Evolutionary conservation across 2,113 vertebrate species (phyloP), one percentile per base, ranked within the genome.

Genomic region (Murina feae): DNA sequence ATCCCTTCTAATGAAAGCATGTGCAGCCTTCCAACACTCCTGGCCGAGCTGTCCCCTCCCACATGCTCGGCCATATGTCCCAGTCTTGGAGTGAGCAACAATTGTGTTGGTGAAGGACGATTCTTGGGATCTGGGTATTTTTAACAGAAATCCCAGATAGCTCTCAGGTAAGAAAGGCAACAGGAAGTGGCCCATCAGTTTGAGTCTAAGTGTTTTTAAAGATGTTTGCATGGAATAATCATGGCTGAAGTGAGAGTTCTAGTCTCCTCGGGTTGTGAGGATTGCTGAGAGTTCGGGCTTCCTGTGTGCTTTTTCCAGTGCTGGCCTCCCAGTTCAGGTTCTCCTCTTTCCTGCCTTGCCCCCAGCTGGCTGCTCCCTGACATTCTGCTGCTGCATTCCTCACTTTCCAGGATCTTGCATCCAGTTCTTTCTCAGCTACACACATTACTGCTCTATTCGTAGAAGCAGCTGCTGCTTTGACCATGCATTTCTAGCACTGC

Each of bases 51-150:
- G 81, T 85, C 89, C 88, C 44, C 69, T 78, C 82, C 92, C 96
- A 97, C 95, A 96, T 95, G 94, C 95, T 97, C 92, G 0, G 90
- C 96, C 95, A 94, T 92, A 92, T 95, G 97, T 93, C 93, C 86
- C 51, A 6, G 2, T 90, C 69, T 83, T 79, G 53, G 63, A 18
- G 13, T 44, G 88, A 96, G 88, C 9, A n/a, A 94, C 82, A 65
- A 0, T 89, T 75, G 82, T 92, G 88, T 92, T 69, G 86, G 81
- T 72, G 81, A 85, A 71, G 63, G 80, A 65, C 4, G n/a, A 80
- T 39, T 84, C 72, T 85, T 55, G 58, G 71, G 81, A 66, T 76
- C 76, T 78, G 65, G 55, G 60, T 42, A 42, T 81, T 97, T 82
- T 68, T 10, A 86, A 68, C 39, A 89, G 82, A 89, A 88, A 89